Evolutionary conservation across 2,888 invertebrate genomes (phyloP), one percentile per base, ranked within the genome.

Genomic region (Caenorhabditis zanzibari): DNA sequence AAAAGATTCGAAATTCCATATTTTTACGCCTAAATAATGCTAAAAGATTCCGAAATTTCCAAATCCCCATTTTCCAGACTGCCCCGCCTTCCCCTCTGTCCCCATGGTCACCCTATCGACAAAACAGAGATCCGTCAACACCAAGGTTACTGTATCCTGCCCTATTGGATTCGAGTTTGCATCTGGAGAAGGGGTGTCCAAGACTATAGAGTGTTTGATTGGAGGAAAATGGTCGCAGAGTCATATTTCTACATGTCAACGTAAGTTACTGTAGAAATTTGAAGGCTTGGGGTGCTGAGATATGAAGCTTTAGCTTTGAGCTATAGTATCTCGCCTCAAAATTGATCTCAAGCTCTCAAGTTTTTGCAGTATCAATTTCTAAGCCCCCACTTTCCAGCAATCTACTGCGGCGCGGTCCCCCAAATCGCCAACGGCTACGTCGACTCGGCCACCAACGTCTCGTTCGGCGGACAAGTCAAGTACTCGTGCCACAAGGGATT

Each of bases 361-460:
- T 19, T 47, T 47, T 47, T 19, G 4, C 19, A 47, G 19, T 19
- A 19, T 19, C 19, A 12, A 32, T 32, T 32, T 32, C 32, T 24
- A 35, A 26, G 0, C 14, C 24, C 28, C 35, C 16, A 26, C 38
- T 72, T 89, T 91, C 77, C 88, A 93, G 93, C 93, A 35, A 89
- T 93, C 26, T 98, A 97, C 93, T 98, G 98, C 93, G 97, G 97
- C 74, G 97, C 97, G 28, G 97, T 98, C 63, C 97, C 97, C 74
- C 98, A 98, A 94, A 98, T 98, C 86, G 96, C 97, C 92, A 98
- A 97, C 93, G 97, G 97, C 63, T 97, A 97, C 93, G 97, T 97
- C 2, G 96, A 96, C 92, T 96, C 96, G 63, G 96, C 97, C 0
- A 96, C 96, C 4, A 97, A 97, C 93, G 97, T 98, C 9, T 97